These are phyloP conservation scores for Candidula unifasciata DNA, from an alignment of 2,888 invertebrate genomes.

Conservation along the genomic window DNA sequence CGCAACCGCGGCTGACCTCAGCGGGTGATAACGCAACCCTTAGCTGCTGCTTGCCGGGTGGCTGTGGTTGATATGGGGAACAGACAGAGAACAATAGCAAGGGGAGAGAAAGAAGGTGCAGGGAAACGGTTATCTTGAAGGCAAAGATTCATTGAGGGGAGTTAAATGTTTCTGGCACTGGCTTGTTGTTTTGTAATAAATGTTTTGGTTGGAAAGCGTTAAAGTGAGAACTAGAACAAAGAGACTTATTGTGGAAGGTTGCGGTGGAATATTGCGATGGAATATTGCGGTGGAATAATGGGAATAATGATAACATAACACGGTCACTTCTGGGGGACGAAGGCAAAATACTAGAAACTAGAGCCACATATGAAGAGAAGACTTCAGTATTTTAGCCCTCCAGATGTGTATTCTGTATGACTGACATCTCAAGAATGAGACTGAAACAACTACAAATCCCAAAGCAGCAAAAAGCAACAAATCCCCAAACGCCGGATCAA, in stretches of 20 bases:
- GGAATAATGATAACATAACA: background rate
- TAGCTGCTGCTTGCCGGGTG: constrained; percentile 27
- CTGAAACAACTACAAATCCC: no score
- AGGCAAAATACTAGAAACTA: background rate
- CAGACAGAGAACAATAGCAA: background rate
- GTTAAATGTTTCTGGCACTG: background rate
- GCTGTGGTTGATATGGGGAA: constrained; percentile 12
- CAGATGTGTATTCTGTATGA: no score
- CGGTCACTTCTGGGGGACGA: no score
- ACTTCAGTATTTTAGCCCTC: no score
- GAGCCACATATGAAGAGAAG: background rate
- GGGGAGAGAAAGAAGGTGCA: background rate
- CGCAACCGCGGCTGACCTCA: constrained; percentile 36
- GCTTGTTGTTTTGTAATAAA: background rate
- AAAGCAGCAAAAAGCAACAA: no score
- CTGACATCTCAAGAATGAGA: no score
- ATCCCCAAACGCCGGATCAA: no score
- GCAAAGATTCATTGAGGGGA: background rate
- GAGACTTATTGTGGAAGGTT: background rate
- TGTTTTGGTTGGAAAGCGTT: background rate
- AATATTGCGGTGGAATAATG: no score
- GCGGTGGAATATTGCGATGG: no score
- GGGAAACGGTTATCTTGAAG: background rate
- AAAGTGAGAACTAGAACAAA: background rate
- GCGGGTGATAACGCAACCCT: constrained; percentile 17